Evolutionary conservation across 2,888 invertebrate genomes (phyloP), one percentile per base, ranked within the genome.

Genomic region (Philereme vetulata): DNA sequence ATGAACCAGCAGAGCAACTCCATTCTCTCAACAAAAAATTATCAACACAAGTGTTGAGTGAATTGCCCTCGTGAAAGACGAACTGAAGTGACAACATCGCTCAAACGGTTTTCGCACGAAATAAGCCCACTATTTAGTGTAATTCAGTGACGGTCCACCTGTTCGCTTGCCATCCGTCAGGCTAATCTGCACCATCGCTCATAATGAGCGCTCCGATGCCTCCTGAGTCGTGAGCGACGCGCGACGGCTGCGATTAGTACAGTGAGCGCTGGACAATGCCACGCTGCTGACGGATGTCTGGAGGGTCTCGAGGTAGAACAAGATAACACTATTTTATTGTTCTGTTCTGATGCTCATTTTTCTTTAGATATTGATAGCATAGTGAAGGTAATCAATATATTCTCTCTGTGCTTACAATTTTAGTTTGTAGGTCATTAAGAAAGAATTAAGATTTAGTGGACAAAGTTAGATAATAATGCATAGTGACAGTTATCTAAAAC

Each of bases 131-230:
- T 36, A 1, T 6, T 8, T n/a, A n/a, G n/a, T n/a, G n/a, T n/a
- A n/a, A n/a, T n/a, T n/a, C n/a, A n/a, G 40, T 40, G 40, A 40
- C 9, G 40, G 40, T 7, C 40, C 9, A 40, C 43, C 32, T 32
- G 45, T 32, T 5, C 4, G 43, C 45, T 36, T 36, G 8, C 33
- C 54, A 64, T 63, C 56, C 44, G 47, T 67, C 68, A 54, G 51
- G 51, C 50, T 62, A 64, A 70, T 62, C 60, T 54, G 46, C 50
- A 33, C 35, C 55, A 65, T 70, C 58, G 53, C 47, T 60, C 55
- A 54, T 60, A 54, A 54, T 46, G 46, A 43, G 8, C 5, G 21
- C 4, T 10, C 7, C 38, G 38, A 32, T 9, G 45, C 42, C 54
- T 9, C 9, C 46, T 36, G 6, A 8, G 36, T 36, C 33, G 52